Evolutionary conservation across 1,140 invertebrate genomes (phyloP).

Genomic region (Sweltsa coloradensis): DNA sequence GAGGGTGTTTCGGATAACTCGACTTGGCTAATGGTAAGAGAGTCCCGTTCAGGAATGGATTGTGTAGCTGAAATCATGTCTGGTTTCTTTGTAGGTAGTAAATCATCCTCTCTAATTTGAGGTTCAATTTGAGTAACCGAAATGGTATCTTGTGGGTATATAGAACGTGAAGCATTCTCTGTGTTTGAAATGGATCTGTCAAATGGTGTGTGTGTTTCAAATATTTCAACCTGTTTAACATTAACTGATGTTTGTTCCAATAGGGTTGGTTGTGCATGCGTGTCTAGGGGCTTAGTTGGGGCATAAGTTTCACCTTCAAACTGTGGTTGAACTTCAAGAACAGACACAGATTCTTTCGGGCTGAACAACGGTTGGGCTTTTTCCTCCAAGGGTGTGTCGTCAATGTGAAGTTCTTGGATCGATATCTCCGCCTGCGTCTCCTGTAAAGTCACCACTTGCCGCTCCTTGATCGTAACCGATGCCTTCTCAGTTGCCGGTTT

Average conservation of each 20-base stretch:
- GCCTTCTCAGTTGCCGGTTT: constrained; percentile 23
- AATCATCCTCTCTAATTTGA: constrained; percentile 9
- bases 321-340: constrained; percentile 6
- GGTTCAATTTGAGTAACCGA: constrained; percentile 11
- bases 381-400: constrained; percentile 11
- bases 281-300: not conserved
- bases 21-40: constrained; percentile 8
- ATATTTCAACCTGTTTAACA: constrained; percentile 9
- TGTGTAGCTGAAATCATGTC: not conserved
- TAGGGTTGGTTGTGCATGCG: constrained; percentile 1
- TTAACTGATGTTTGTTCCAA: constrained; percentile 5
- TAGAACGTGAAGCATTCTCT: not conserved
- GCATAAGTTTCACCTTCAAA: constrained; percentile 6
- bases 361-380: constrained; percentile 17
- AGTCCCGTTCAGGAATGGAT: constrained; percentile 8
- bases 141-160: constrained; percentile 11
- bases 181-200: constrained; percentile 1
- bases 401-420: not conserved
- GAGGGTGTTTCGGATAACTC: constrained; percentile 3
- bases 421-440: not conserved
- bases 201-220: constrained; percentile 8
- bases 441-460: not conserved
- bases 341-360: constrained; percentile 4
- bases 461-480: constrained; percentile 8
- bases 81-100: constrained; percentile 6